Percentiles rank a stretch among this genome's conserved stretches.
Evolutionary conservation across 2,888 invertebrate species (phyloP).

Genomic region (Callyntrura guangdongensis): DNA sequence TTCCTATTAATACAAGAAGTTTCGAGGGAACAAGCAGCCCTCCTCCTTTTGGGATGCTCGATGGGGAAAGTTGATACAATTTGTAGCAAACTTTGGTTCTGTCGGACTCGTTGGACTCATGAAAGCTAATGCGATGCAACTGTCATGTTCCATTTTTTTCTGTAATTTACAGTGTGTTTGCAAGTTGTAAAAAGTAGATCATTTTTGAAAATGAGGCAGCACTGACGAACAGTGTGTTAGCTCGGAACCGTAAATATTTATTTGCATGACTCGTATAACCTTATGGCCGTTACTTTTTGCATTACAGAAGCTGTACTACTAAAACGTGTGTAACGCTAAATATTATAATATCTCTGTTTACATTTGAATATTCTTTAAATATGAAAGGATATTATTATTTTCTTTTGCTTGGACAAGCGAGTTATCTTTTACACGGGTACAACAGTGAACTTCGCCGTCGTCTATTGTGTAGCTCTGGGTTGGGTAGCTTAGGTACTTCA

Average conservation of each 20-base stretch:
- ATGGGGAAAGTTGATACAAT: neutral
- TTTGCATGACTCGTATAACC: no score
- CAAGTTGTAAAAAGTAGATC: no score
- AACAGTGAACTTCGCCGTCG: constrained; percentile 68
- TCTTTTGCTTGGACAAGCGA: neutral
- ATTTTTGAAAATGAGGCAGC: no score
- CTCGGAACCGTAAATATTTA: no score
- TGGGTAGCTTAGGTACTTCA: constrained; percentile 59
- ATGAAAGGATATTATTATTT: constrained; percentile 27
- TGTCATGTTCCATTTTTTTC: neutral
- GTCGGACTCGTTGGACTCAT: neutral
- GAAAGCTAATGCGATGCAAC: neutral
- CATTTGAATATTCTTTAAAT: neutral
- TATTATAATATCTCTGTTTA: neutral
- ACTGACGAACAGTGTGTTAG: no score
- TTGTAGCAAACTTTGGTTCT: neutral
- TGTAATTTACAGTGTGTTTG: neutral
- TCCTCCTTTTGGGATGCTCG: neutral
- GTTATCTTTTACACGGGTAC: constrained; percentile 71
- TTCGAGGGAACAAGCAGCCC: no score
- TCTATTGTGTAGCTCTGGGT: constrained; percentile 64
- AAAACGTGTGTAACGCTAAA: neutral
- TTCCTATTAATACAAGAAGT: no score
- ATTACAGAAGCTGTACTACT: neutral
- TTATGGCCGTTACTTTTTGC: no score